These are phyloP conservation scores for Octodon degus DNA, from an alignment of 2,113 vertebrate genomes.

Conservation along the genomic window DNA sequence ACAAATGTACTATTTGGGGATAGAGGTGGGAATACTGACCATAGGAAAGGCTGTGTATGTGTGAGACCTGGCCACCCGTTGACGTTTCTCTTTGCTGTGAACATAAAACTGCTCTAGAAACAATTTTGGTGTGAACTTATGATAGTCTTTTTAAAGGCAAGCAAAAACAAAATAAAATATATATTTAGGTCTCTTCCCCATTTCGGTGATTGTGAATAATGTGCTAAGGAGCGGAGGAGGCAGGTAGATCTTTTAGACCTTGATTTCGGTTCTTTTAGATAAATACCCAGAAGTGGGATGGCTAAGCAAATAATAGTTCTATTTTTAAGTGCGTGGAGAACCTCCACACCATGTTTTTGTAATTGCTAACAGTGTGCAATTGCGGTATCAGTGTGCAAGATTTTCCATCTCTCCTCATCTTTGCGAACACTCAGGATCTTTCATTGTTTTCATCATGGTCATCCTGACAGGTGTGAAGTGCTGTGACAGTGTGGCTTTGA, in stretches of 20 bases:
- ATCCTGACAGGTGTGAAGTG: not conserved
- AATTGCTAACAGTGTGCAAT: not conserved
- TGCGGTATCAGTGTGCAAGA: not conserved
- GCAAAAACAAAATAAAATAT: not conserved
- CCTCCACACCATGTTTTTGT: not conserved
- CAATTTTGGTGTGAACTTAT: not conserved
- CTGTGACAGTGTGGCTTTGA: not conserved
- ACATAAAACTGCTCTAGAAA: not conserved
- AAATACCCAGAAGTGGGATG: not conserved
- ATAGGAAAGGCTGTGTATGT: not conserved
- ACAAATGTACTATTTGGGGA: not conserved
- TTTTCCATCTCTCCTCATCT: not conserved
- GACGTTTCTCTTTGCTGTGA: not conserved
- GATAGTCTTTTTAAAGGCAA: not conserved
- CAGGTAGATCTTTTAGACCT: not conserved
- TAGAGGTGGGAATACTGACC: not conserved
- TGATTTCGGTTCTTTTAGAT: not conserved
- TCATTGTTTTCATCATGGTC: not conserved
- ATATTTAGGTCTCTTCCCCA: not conserved
- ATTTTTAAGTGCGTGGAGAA: not conserved
- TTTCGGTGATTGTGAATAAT: not conserved
- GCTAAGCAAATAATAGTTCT: not conserved
- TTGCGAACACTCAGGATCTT: not conserved
- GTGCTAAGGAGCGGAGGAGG: not conserved
- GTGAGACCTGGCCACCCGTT: not conserved